Evolutionary conservation across 2,113 vertebrate genomes (phyloP).

Genomic region (Myotis yumanensis): DNA sequence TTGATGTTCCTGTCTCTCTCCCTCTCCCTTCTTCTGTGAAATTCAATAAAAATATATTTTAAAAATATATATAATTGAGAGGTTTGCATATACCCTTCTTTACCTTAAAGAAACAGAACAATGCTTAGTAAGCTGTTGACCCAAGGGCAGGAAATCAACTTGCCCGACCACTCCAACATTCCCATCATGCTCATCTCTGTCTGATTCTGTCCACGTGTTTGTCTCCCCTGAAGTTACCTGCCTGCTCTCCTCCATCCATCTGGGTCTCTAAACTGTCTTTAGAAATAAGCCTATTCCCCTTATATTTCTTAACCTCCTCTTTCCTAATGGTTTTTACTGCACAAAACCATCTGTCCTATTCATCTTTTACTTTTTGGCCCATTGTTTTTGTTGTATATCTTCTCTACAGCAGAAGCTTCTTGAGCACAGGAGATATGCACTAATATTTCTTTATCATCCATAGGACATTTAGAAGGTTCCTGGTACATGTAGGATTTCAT

Average conservation of each 20-base stretch:
- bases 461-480: neutral
- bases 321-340: neutral
- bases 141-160: neutral
- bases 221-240: neutral
- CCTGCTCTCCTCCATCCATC: neutral
- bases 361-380: neutral
- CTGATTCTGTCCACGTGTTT: neutral
- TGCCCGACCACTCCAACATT: rapidly evolving
- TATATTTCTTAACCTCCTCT: neutral
- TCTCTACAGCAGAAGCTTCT: neutral
- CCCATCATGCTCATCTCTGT: neutral
- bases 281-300: neutral
- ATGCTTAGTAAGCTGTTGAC: neutral
- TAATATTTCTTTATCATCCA: neutral
- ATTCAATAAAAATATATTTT: too few species aligned
- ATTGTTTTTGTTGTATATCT: neutral
- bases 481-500: neutral
- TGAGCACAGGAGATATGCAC: neutral
- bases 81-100: neutral
- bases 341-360: neutral
- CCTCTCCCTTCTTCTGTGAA: too few species aligned
- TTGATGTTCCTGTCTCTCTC: too few species aligned
- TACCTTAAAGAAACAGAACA: neutral
- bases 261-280: neutral
- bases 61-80: neutral